Percentiles rank a stretch among this genome's conserved stretches.
Evolutionary conservation across 2,797 vertebrate species (phyloP).

Genomic region (Ctenosaura bakeri): DNA sequence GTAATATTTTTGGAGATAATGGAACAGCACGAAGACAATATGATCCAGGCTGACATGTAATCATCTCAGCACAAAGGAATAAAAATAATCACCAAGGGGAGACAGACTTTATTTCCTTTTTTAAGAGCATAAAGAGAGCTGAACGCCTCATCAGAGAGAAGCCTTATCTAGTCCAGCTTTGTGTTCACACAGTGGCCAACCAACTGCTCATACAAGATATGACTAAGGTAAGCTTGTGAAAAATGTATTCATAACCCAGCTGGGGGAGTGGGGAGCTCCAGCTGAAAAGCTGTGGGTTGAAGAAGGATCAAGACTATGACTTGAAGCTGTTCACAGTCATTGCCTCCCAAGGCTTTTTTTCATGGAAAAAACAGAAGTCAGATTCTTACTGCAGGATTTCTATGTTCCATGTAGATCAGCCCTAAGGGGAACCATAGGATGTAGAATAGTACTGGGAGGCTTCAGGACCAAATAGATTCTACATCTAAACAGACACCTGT

Average conservation of each 20-base stretch:
- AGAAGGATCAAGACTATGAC: neutral
- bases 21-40: neutral
- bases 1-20: neutral
- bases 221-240: neutral
- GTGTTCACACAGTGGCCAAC: no score
- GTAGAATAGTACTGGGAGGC: neutral
- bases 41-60: neutral
- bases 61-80: neutral
- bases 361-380: neutral
- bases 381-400: neutral
- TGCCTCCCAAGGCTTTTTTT: neutral
- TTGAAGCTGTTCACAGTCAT: neutral
- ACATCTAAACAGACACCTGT: neutral
- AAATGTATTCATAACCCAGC: neutral
- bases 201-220: no score
- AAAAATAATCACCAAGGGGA: neutral
- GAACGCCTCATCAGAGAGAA: no score
- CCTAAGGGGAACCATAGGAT: neutral
- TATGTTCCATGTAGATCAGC: neutral
- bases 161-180: no score
- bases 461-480: neutral
- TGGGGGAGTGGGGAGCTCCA: no score
- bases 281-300: neutral
- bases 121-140: neutral
- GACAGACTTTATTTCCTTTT: neutral